A percentile compares a stretch with the other conserved stretches of the same genome.
Conservation (phyloP, 1,140 invertebrate genomes). For the Zaprionus nigranus region DNA sequence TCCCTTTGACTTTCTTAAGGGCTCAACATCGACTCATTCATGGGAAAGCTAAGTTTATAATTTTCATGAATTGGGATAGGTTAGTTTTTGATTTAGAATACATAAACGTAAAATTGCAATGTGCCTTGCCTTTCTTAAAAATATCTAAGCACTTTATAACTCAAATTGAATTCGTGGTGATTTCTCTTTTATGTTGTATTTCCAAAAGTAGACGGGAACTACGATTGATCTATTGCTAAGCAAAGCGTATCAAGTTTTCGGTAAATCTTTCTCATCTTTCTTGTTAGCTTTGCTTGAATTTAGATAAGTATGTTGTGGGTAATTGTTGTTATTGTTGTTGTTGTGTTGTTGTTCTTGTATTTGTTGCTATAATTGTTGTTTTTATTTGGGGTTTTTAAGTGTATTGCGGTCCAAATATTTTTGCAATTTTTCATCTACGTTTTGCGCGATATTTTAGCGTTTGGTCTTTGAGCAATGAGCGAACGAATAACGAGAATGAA, state of each 20-base stretch:
- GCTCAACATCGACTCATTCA: too few species aligned
- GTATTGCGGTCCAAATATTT: slow-evolving; percentile 54
- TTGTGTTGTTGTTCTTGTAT: slow-evolving; percentile 2
- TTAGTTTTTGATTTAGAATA: too few species aligned
- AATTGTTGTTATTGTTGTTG: not conserved
- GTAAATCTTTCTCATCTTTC: not conserved
- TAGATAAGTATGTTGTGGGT: slow-evolving; percentile 23
- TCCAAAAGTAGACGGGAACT: too few species aligned
- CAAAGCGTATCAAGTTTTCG: slow-evolving; percentile 1
- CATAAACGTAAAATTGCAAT: too few species aligned
- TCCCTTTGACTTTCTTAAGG: too few species aligned
- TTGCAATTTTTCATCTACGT: slow-evolving; percentile 47
- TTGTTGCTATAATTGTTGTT: slow-evolving; percentile 21
- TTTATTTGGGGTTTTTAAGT: slow-evolving; percentile 51
- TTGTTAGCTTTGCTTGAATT: slow-evolving; percentile 11
- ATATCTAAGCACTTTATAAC: too few species aligned
- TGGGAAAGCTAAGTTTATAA: too few species aligned
- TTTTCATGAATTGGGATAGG: too few species aligned
- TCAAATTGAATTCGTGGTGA: too few species aligned
- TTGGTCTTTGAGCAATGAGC: slow-evolving; percentile 29
- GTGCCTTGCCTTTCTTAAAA: too few species aligned
- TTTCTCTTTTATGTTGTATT: too few species aligned
- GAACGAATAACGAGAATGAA: slow-evolving; percentile 9
- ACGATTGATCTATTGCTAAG: not conserved
- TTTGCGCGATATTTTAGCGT: slow-evolving; percentile 56